phyloP scores from a whole-genome alignment of 2,888 invertebrate genomes.

The Diarsia mendica region DNA sequence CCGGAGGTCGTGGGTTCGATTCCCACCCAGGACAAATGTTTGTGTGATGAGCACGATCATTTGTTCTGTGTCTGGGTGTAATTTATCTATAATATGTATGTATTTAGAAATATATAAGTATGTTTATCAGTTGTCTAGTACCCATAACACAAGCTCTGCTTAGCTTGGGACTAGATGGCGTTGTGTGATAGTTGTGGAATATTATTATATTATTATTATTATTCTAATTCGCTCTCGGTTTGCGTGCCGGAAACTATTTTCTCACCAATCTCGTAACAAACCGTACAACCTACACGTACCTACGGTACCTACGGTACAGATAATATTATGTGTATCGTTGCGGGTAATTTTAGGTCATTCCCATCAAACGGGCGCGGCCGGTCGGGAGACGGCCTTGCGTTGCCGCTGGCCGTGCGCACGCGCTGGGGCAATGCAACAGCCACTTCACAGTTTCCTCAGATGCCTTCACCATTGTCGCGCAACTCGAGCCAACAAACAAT shows the following conservation, averaged over 20 bases:
- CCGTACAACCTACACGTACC: constrained; percentile 68
- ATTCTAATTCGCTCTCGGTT: constrained; percentile 63
- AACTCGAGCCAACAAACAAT: constrained; percentile 73
- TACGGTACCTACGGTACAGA: too few relatives aligned
- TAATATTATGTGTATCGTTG: constrained; percentile 75
- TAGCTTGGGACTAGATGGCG: too few relatives aligned
- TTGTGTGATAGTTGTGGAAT: too few relatives aligned
- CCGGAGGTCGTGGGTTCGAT: too few relatives aligned
- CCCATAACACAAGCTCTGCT: too few relatives aligned
- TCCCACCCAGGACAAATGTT: too few relatives aligned
- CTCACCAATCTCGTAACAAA: constrained; percentile 70
- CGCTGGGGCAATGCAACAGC: constrained; percentile 65
- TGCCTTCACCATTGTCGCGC: constrained; percentile 72
- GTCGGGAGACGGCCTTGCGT: constrained; percentile 77
- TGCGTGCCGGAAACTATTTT: constrained; percentile 73
- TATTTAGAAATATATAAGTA: too few relatives aligned
- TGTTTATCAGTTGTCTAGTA: too few relatives aligned
- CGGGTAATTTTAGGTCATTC: constrained; percentile 86
- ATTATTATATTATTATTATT: too few relatives aligned
- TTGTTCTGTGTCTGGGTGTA: too few relatives aligned
- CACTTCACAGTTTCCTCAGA: constrained; percentile 74
- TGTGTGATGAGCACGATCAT: too few relatives aligned
- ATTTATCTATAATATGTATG: too few relatives aligned
- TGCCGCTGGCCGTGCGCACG: constrained; percentile 64
- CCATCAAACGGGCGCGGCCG: constrained; percentile 71